Base-by-base conservation (phyloP, 2,113 vertebrate genomes). In the Terrapene triunguis region DNA sequence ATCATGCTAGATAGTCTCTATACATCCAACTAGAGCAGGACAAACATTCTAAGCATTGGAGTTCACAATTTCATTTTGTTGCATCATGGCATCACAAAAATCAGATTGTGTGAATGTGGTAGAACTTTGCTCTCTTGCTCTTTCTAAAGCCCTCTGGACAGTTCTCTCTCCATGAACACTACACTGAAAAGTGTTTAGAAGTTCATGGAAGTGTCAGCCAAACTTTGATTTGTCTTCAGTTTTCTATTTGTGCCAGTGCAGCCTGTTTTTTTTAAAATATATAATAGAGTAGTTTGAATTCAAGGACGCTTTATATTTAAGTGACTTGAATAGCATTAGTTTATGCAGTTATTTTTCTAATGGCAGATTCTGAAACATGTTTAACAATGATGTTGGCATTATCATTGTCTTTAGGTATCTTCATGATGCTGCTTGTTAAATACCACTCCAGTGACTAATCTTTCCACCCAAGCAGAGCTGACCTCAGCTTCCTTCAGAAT, bases 271-370 rank as follows among this genome's bases (percentile, higher is more conserved):
- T 96, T 50, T 96, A 42, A 89, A 89, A 89, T 92, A 80, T 62
- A 55, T 95, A 32, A 84, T 7, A 51, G 86, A 94, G 80, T 86
- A 93, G 91, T 78, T 82, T 80, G 85, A 96, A 76, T 92, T 97
- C 35, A 1, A 88, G 90, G 96, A 79, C 88, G 85, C 50, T 88
- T 93, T 92, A 88, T n/a, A 53, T 93, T 94, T 96, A 96, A 95
- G 95, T 93, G 94, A 59, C 16, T 44, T 47, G 38, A 97, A 96
- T 81, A 96, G 91, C 95, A 97, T 97, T 96, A 96, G 47, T 85
- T 47, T 89, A 85, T 54, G 84, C n/a, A 90, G 92, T 89, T 94
- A 44, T 95, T 89, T 84, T 95, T 87, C 65, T 96, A 94, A 87
- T 76, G 86, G 87, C 90, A 86, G 84, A 10, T 94, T 42, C 89